Base-by-base conservation (phyloP, 2,888 invertebrate genomes). In the Lasioglossum oenotherae region DNA sequence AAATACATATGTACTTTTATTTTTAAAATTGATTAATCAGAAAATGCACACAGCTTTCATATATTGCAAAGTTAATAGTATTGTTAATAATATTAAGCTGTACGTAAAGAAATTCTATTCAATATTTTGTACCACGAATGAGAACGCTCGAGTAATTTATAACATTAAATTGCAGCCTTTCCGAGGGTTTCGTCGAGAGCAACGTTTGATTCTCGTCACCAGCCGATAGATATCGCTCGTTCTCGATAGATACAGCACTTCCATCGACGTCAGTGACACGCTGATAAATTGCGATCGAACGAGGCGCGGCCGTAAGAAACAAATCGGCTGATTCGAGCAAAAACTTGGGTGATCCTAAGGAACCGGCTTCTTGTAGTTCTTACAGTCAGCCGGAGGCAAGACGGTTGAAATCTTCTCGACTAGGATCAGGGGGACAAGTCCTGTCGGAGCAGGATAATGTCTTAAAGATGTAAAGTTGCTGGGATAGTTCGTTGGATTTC, bases 221-320 rank as follows among this genome's bases (percentile, higher is more conserved):
- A 41, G 53, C 44, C 16, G 64, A 57, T 67, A 44, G 73, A n/a
- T 27, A 69, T 16, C 41, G 35, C 72, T 60, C 60, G 31, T n/a
- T 49, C 69, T 38, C 60, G 69, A 80, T 75, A 53, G 78, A 80
- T 82, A 19, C 82, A 41, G n/a, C 23, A 53, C 31, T 8, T 57
- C 49, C 27, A 67, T 77, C 81, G 75, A 80, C 71, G 53, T 44
- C 72, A 35, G 16, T 46, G 27, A 49, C 76, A 19, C 49, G 31
- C 73, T 84, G 83, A 89, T 83, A 89, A 89, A 89, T 89, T 76
- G 85, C 69, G 82, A 85, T 89, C 78, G 82, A 74, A 83, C 38
- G 41, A 84, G 72, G 35, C 41, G 12, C 23, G 16, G 10, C 19
- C 46, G 71, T 46, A 71, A 76, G 81, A 76, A 81, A 71, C 71